phyloP scores from a whole-genome alignment of 2,113 vertebrate species.

The Corydoras maculifer region DNA sequence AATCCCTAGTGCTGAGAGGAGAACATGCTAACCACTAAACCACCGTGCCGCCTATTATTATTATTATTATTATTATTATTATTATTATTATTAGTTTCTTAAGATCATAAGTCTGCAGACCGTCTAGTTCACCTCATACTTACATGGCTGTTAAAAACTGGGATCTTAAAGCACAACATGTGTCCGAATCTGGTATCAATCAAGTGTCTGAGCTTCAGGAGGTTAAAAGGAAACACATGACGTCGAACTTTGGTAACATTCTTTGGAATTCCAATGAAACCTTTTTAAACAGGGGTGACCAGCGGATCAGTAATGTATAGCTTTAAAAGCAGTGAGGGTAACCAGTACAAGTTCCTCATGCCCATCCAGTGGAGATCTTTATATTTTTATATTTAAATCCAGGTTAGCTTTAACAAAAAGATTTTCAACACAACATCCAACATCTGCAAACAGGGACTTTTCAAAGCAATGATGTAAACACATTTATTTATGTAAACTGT shows the following conservation, averaged over 20 bases:
- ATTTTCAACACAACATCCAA: too few relatives aligned
- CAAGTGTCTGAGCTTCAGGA: slow-evolving; percentile 57
- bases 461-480: too few relatives aligned
- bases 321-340: background rate
- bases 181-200: slow-evolving; percentile 59
- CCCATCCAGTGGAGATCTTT: too few relatives aligned
- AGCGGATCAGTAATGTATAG: background rate
- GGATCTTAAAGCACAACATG: slow-evolving; percentile 60
- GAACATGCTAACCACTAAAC: too few relatives aligned
- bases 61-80: background rate
- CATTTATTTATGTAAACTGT: too few relatives aligned
- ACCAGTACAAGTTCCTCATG: background rate
- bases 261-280: slow-evolving; percentile 12
- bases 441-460: too few relatives aligned
- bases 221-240: slow-evolving; percentile 61
- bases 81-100: slow-evolving; percentile 52
- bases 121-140: slow-evolving; percentile 44
- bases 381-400: too few relatives aligned
- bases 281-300: background rate
- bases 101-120: slow-evolving; percentile 46
- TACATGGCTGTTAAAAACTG: slow-evolving; percentile 51
- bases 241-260: slow-evolving; percentile 7
- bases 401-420: too few relatives aligned
- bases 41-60: too few relatives aligned
- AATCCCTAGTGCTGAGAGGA: too few relatives aligned